A percentile compares a stretch with the other conserved stretches of the same genome.
These are phyloP conservation scores for Sinocyclocheilus anophthalmus DNA, from an alignment of 2,113 vertebrate genomes.

Conservation along the genomic window DNA sequence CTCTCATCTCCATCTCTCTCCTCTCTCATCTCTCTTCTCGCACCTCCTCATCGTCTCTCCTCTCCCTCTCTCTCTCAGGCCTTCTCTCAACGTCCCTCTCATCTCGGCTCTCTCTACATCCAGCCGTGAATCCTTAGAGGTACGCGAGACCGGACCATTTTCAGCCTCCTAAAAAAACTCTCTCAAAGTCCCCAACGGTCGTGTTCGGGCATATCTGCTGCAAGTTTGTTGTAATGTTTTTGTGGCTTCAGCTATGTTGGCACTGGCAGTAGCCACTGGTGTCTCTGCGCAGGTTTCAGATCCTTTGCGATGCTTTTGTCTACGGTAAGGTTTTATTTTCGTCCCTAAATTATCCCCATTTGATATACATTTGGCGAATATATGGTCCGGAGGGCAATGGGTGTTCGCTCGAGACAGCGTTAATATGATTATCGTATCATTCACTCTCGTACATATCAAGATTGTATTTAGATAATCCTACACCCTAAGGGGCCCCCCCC, in stretches of 20 bases:
- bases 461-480: too few species aligned
- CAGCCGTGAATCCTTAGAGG: neutral
- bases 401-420: neutral
- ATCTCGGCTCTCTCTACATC: neutral
- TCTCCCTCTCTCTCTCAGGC: too few species aligned
- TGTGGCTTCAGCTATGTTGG: neutral
- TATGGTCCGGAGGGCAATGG: neutral
- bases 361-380: neutral
- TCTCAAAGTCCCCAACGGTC: neutral
- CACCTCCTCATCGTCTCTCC: too few species aligned
- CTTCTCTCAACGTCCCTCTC: neutral
- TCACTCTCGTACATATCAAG: too few species aligned
- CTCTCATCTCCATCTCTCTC: too few species aligned
- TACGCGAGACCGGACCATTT: neutral
- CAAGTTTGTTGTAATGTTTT: neutral
- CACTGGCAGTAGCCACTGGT: too few species aligned
- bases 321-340: neutral
- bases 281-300: too few species aligned
- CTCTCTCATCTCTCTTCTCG: too few species aligned
- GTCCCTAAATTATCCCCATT: neutral
- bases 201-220: too few species aligned
- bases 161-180: neutral
- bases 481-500: too few species aligned
- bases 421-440: neutral
- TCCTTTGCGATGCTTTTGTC: too few species aligned